Evolutionary conservation across 2,888 invertebrate genomes (phyloP), one percentile per base, ranked within the genome.

Genomic region (Heliconius ismenius): DNA sequence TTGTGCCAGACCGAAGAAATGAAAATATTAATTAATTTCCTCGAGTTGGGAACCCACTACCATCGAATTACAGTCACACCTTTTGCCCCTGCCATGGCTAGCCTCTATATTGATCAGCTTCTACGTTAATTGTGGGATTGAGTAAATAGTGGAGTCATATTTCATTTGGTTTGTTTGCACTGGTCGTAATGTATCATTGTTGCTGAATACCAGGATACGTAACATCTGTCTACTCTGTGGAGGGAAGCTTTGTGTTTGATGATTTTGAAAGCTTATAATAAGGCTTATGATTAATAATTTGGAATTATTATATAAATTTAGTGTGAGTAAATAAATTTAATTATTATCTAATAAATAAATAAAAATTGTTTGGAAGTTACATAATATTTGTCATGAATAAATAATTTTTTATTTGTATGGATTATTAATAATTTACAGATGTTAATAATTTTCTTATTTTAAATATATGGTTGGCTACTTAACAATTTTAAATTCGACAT

Each of bases 121-220:
- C 83, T 81, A 80, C 78, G 81, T 74, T 75, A 78, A 80, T 78
- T 78, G 72, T 76, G 73, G 39, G 75, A 79, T 81, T 79, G 79
- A 80, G 78, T 80, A 79, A 80, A 79, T 76, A 80, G 79, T 75
- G 74, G 74, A 81, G 79, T 83, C 78, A 76, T 79, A 81, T 82
- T 82, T 78, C 76, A 74, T 74, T 79, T 74, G 76, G 63, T 76
- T 74, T 78, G 75, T 77, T 64, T 36, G 73, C 64, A 74, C 72
- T 78, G 76, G 62, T 76, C 75, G 78, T 76, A 75, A 73, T 79
- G 74, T 58, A 54, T 60, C 28, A 28, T 76, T 18, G n/a, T 18
- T 54, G 36, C 28, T 26, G 21, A 67, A 32, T 49, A 54, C 18
- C 11, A 63, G 54, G 26, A 63, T 43, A 28, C 39, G 18, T 63